These are phyloP conservation scores for Phacellophora camtschatica DNA, from an alignment of 30 jellyfish, hydroid and myxozoan species.

Conservation along the genomic window DNA sequence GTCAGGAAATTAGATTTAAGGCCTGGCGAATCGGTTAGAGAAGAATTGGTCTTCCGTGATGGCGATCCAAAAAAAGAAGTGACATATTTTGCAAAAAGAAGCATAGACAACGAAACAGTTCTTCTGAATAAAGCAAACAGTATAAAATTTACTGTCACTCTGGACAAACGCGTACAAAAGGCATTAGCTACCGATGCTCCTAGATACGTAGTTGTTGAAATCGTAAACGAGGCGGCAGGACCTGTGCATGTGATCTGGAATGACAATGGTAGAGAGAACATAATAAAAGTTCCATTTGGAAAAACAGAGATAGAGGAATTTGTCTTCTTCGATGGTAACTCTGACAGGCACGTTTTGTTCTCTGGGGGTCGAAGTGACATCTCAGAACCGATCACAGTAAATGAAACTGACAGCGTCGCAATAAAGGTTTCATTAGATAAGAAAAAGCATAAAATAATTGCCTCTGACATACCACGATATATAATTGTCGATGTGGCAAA, in stretches of 20 bases:
- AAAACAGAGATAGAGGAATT: background rate
- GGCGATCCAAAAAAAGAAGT: background rate
- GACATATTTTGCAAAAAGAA: background rate
- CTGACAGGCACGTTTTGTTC: background rate
- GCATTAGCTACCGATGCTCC: conserved; percentile 1
- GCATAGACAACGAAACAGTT: background rate
- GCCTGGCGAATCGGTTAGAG: background rate
- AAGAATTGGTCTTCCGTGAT: background rate
- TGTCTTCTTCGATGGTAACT: background rate
- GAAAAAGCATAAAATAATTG: background rate
- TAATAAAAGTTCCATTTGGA: background rate
- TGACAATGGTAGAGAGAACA: background rate
- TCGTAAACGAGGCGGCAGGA: conserved; percentile 28
- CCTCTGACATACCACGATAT: background rate
- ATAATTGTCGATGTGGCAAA: background rate
- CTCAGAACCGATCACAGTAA: background rate
- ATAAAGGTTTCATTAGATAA: background rate
- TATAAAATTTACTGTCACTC: background rate
- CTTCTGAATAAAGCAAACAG: background rate
- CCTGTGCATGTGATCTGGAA: background rate
- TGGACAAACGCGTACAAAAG: background rate
- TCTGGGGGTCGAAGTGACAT: background rate
- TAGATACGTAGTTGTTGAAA: background rate
- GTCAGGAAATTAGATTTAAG: background rate
- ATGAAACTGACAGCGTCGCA: background rate